Evolutionary conservation across 2,888 invertebrate species (phyloP).

Genomic region (Clostera curtula): DNA sequence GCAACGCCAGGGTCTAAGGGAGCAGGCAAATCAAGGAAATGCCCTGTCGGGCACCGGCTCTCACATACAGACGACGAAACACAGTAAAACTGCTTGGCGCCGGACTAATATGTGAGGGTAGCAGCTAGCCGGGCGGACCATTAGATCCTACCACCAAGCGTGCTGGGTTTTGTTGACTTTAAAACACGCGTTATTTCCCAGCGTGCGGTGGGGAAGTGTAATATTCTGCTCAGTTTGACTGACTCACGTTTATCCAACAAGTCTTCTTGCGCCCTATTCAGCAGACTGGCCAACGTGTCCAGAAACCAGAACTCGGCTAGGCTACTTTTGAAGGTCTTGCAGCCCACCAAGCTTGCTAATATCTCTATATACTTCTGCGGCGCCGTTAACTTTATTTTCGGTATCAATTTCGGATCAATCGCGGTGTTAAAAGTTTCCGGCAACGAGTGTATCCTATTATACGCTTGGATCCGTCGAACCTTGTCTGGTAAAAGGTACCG

Average conservation of each 20-base stretch:
- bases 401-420: constrained; percentile 46
- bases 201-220: too few species aligned
- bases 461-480: constrained; percentile 36
- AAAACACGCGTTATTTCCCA: too few species aligned
- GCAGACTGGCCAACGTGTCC: constrained; percentile 59
- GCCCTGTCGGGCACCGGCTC: too few species aligned
- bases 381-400: constrained; percentile 42
- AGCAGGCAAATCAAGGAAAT: too few species aligned
- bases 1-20: too few species aligned
- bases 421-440: constrained; percentile 43
- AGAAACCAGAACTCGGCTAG: constrained; percentile 70
- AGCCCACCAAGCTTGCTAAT: constrained; percentile 51
- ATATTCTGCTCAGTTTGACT: too few species aligned
- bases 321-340: constrained; percentile 48
- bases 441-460: constrained; percentile 50
- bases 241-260: constrained; percentile 43
- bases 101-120: too few species aligned
- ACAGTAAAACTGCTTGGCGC: too few species aligned
- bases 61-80: too few species aligned
- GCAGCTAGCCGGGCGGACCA: too few species aligned
- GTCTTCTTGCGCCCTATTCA: constrained; percentile 57
- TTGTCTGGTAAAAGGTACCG: constrained; percentile 43
- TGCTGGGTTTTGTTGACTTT: too few species aligned
- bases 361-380: constrained; percentile 54
- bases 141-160: too few species aligned